Conservation (phyloP, 2,113 vertebrate species). For the Cyanocitta stelleri region DNA sequence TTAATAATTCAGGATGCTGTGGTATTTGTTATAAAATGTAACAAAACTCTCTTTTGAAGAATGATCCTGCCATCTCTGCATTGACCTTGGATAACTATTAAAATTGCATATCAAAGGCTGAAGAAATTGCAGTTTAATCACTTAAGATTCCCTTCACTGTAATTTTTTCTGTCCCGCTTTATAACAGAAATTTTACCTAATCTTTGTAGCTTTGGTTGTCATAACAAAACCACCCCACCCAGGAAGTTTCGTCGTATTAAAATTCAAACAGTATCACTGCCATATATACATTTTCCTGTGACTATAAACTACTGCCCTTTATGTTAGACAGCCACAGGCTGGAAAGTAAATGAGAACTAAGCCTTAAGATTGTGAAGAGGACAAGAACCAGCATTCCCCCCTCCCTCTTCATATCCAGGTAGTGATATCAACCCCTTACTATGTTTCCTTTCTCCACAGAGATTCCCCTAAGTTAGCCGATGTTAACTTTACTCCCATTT, state of each 20-base stretch:
- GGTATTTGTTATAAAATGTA: neutral
- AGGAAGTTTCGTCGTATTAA: neutral
- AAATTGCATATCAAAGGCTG: slow-evolving; percentile 25
- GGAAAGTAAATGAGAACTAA: neutral
- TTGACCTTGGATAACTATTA: slow-evolving; percentile 8
- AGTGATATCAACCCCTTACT: neutral
- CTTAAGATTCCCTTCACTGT: neutral
- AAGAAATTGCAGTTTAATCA: neutral
- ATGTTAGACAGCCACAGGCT: neutral
- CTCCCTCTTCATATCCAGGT: neutral
- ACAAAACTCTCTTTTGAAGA: neutral
- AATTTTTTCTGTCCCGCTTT: neutral
- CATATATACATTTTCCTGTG: neutral
- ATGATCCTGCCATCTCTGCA: neutral
- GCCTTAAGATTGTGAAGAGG: neutral
- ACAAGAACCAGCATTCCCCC: neutral
- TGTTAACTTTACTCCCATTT: neutral
- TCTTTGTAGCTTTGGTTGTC: slow-evolving; percentile 25
- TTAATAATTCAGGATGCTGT: neutral
- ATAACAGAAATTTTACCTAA: slow-evolving; percentile 7
- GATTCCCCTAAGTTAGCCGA: neutral
- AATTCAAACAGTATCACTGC: slow-evolving; percentile 14
- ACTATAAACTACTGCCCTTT: slow-evolving; percentile 6
- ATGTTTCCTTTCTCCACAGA: neutral
- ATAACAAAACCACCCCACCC: slow-evolving; percentile 46